Base-by-base conservation (phyloP, 1,140 invertebrate genomes). In the Drosophila mayri region DNA sequence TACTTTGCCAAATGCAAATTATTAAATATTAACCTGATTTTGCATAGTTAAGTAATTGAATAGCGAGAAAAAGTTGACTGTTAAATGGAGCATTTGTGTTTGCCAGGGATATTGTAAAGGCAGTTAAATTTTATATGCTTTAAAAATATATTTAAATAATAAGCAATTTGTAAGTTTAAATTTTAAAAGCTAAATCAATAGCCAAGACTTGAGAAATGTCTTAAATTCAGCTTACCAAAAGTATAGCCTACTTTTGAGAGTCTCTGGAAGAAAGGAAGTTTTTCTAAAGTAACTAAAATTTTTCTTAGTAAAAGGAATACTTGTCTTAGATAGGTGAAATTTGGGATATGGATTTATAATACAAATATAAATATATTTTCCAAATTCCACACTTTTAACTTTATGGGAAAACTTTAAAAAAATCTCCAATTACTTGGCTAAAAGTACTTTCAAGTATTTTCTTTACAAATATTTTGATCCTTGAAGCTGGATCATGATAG, bases 1-100 rank as follows among this genome's bases (percentile, higher is more conserved):
- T 25, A 52, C 46, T 72, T 49, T 35, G 44, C 14, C 20, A 28
- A 14, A 50, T 41, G 57, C 37, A 43, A 50, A 11, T 20, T 16
- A 50, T 72, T 22, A 72, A 72, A n/a, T 72, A 72, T 72, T 72
- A 1, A 72, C 2, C 18, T 16, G 6, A 14, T 11, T 30, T 50
- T 57, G 46, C 37, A 35, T 71, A 20, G 30, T 9, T 22, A 54
- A 67, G 20, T 11, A 35, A 18, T 14, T 40, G 28, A 25, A 20
- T 14, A 8, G 20, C 18, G 10, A 35, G 7, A n/a, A 7, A 7
- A 70, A 44, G 35, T 71, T 58, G 35, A 20, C 1, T n/a, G 32
- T 68, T 58, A 68, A 70, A 38, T 66, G 61, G 38, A n/a, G 30
- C 20, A 5, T 0, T 41, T 18, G 12, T 49, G 18, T 49, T 32